These are phyloP conservation scores for Battus philenor DNA, from an alignment of 1,140 invertebrate species.

Conservation along the genomic window DNA sequence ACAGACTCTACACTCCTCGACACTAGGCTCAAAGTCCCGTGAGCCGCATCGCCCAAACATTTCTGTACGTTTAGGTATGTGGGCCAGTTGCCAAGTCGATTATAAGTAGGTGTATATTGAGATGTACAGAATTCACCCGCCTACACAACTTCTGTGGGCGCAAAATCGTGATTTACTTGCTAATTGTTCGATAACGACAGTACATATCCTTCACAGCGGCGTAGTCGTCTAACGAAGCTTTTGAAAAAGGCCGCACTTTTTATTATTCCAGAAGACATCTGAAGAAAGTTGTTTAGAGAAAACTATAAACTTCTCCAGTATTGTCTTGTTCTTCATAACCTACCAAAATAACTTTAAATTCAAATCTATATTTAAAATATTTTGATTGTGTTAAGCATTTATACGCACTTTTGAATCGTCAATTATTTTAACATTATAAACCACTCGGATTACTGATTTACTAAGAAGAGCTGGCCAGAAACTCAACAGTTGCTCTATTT, in stretches of 20 bases:
- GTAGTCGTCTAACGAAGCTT: not conserved
- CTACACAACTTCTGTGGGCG: constrained; percentile 3
- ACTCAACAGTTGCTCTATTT: too few species aligned
- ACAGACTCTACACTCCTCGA: constrained; percentile 16
- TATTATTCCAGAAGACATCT: not conserved
- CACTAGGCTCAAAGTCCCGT: constrained; percentile 14
- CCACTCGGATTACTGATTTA: too few species aligned
- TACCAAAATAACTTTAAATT: not conserved
- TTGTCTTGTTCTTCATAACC: not conserved
- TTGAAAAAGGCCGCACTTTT: constrained; percentile 3
- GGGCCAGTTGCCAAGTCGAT: constrained; percentile 10
- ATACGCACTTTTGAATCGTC: too few species aligned
- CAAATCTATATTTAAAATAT: not conserved
- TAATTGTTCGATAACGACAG: constrained; percentile 2
- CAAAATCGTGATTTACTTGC: constrained; percentile 10
- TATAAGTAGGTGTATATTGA: constrained; percentile 11
- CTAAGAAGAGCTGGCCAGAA: too few species aligned
- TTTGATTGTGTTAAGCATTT: not conserved
- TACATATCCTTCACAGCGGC: not conserved
- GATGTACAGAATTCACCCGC: constrained; percentile 13
- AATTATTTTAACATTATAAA: too few species aligned
- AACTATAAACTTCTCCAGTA: not conserved
- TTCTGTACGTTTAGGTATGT: constrained; percentile 16
- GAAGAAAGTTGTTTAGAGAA: not conserved
- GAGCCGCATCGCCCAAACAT: not conserved